Evolutionary conservation across 2,888 invertebrate genomes (phyloP), one percentile per base, ranked within the genome.

Genomic region (Drepanosiphum platanoidis): DNA sequence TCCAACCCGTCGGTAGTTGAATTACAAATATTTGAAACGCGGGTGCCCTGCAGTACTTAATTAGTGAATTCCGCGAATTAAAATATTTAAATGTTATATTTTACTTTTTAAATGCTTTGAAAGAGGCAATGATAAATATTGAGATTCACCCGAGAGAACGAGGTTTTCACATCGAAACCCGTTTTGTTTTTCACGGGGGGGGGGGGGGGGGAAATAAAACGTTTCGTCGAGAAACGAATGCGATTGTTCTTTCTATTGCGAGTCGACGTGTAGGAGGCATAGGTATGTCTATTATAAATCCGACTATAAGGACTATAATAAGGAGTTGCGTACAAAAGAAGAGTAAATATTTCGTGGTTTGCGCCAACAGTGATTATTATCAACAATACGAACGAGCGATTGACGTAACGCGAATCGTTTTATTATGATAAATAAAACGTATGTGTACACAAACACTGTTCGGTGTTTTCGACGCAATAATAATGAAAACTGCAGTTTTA

Each of bases 11-110:
- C 22, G 39, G 58, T 58, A 58, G 36, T 81, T 58, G 13, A 81
- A 81, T 58, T 58, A 71, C 58, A 58, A 71, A 71, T 81, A 36
- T 80, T 80, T 70, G 70, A 80, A 70, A 80, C 36, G 39, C 39
- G 66, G 30, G 32, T 80, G 27, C 27, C 27, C 78, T 36, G 27
- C 32, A 66, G 66, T 66, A 64, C 78, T 64, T 64, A 42, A 66
- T 42, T 79, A 42, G 42, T 46, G n/a, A 42, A 64, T 61, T n/a
- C 58, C 58, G 1, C 2, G n/a, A 27, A 58, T 36, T 77, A 46
- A 77, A 77, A 77, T 77, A 61, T 61, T 34, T 15, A 27, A 61
- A 39, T 27, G 39, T 32, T 64, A 27, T 30, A 32, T 66, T 32
- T 32, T 18, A 66, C 32, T 32, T 64, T 4, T 22, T 22, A 34